Conservation (phyloP, 2,113 vertebrate genomes). For the Gopherus flavomarginatus region DNA sequence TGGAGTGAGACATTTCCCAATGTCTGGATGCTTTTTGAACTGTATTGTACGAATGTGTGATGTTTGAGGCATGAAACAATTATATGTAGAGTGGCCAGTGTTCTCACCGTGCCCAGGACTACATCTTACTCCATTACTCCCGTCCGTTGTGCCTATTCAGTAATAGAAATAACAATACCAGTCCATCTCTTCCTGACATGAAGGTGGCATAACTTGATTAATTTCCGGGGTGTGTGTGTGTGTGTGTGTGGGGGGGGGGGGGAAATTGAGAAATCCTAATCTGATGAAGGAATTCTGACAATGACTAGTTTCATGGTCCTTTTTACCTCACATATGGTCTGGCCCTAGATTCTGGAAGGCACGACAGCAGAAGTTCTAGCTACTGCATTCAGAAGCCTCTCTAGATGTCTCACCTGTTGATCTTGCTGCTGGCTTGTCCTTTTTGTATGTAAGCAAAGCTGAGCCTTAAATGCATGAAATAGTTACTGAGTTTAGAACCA, state of each 20-base stretch:
- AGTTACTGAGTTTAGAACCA: background rate
- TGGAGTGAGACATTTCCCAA: background rate
- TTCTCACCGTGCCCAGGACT: background rate
- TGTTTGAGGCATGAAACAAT: background rate
- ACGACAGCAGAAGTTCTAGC: background rate
- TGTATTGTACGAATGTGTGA: background rate
- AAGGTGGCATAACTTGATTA: background rate
- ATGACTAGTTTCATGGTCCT: background rate
- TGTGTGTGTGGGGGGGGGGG: rapidly evolving
- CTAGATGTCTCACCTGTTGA: background rate
- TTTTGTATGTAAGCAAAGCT: background rate
- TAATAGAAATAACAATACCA: background rate
- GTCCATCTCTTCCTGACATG: background rate
- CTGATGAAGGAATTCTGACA: background rate
- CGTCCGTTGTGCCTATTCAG: background rate
- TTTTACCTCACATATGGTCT: background rate
- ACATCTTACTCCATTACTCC: background rate
- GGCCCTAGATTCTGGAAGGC: background rate
- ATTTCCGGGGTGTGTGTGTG: background rate
- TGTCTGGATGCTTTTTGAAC: background rate
- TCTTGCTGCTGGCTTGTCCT: background rate
- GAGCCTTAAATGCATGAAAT: background rate
- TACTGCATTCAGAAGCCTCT: background rate
- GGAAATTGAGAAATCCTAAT: background rate
- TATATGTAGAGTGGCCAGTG: background rate